These are phyloP conservation scores for Simalia tracyae DNA, from an alignment of 2,797 vertebrate genomes.

Conservation along the genomic window DNA sequence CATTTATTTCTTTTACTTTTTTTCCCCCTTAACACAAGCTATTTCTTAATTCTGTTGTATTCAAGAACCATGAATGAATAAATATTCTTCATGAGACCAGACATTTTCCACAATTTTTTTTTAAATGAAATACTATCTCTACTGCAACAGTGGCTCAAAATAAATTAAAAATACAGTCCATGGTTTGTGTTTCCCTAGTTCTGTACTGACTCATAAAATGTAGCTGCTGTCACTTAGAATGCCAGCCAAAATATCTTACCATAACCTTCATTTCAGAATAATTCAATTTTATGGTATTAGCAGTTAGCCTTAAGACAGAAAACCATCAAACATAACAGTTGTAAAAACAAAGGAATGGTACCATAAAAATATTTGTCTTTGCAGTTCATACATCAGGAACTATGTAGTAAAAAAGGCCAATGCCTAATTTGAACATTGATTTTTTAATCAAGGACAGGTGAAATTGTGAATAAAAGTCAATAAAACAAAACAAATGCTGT, in stretches of 20 bases:
- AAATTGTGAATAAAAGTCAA: background rate
- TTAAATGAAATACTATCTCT: background rate
- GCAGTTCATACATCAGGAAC: conserved; percentile 10
- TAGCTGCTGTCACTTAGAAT: conserved; percentile 13
- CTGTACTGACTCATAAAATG: conserved; percentile 3
- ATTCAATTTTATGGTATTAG: conserved; percentile 36
- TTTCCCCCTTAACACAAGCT: background rate
- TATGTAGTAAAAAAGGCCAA: conserved; percentile 7
- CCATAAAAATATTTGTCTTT: conserved; percentile 31
- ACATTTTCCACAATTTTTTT: background rate
- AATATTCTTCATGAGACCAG: background rate
- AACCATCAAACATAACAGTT: conserved; percentile 1
- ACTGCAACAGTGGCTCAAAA: background rate
- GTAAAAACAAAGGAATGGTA: conserved; percentile 12
- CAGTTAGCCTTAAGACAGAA: conserved; percentile 25
- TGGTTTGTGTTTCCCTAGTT: background rate
- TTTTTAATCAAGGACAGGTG: background rate
- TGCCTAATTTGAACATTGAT: background rate
- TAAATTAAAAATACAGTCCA: background rate
- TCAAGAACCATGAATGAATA: background rate
- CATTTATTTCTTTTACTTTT: background rate
- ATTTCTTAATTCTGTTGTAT: background rate
- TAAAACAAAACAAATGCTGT: background rate
- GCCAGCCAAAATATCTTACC: conserved; percentile 5
- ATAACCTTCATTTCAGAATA: conserved; percentile 37